Conservation (phyloP, 2,113 vertebrate species). For the Stigmatopora nigra region DNA sequence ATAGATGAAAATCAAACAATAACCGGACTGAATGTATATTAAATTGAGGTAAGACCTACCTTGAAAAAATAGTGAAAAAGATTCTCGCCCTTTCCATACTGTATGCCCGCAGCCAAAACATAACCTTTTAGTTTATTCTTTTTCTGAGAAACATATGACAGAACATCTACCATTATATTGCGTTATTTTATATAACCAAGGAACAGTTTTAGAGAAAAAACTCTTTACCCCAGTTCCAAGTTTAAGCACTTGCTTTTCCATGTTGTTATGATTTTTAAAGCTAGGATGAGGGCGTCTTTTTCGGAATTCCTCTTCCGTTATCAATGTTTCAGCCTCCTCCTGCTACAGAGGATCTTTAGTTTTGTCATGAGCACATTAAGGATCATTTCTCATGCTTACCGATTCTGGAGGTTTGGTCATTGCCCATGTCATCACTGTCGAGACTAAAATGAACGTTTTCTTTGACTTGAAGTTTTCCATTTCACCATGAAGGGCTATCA, state of each 20-base stretch:
- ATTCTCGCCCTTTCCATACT: constrained; percentile 83
- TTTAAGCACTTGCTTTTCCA: constrained; percentile 82
- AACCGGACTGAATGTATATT: not conserved
- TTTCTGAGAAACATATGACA: constrained; percentile 58
- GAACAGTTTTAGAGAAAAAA: not conserved
- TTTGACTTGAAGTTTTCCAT: constrained; percentile 65
- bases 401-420: constrained; percentile 71
- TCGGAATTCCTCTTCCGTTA: constrained; percentile 82
- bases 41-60: constrained; percentile 60
- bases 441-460: constrained; percentile 88
- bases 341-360: constrained; percentile 32
- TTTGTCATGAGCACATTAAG: not conserved
- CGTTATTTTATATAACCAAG: not conserved
- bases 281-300: constrained; percentile 75
- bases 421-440: constrained; percentile 89
- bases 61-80: constrained; percentile 88
- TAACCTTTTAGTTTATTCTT: constrained; percentile 75
- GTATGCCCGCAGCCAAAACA: constrained; percentile 78
- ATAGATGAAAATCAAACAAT: not conserved
- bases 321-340: constrained; percentile 72
- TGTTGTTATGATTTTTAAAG: constrained; percentile 75
- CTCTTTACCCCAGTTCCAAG: constrained; percentile 77
- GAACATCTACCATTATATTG: not conserved
- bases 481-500: constrained; percentile 70
- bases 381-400: constrained; percentile 62